Evolutionary conservation across 2,888 invertebrate genomes (phyloP), one percentile per base, ranked within the genome.

Genomic region (Meghimatium bilineatum): DNA sequence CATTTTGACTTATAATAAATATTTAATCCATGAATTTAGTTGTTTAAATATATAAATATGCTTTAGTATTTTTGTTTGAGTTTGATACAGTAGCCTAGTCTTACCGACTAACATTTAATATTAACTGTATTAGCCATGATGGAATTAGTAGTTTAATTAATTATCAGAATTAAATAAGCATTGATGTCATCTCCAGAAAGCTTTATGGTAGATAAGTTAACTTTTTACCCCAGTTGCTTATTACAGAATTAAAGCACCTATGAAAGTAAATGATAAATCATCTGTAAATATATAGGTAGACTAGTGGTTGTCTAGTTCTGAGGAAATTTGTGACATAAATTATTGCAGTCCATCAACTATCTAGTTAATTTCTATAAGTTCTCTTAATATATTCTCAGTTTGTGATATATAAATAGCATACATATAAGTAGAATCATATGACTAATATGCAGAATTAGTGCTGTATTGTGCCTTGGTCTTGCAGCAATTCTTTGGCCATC

Each of bases 401-500:
- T 34, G 26, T 36, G 1, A 36, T 38, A 38, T 36, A 32, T 34
- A 29, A 63, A 66, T 66, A 78, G 49, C 49, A 14, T 78, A 44
- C 67, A 67, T 66, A 44, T 67, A 1, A 44, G 49, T 78, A 78
- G 66, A 66, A 32, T 56, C 60, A 20, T 44, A 10, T 63, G 38
- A 29, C 29, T 67, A 12, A 52, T 82, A 34, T 76, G 67, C 67
- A 76, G 49, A 75, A 82, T 67, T 75, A 34, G 74, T 78, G n/a
- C 83, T 71, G 29, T 78, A 36, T 78, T 77, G 67, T 83, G 78
- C 77, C 83, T 83, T 83, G 83, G 81, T 83, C 80, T 86, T 84
- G 66, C 87, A 87, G 87, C 85, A 87, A 86, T 86, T 87, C 86
- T 87, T 87, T 86, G 87, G 87, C 63, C 86, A 84, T 60, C 86